Evolutionary conservation across 2,888 invertebrate genomes (phyloP), one percentile per base, ranked within the genome.

Genomic region (Lutraria lutraria): DNA sequence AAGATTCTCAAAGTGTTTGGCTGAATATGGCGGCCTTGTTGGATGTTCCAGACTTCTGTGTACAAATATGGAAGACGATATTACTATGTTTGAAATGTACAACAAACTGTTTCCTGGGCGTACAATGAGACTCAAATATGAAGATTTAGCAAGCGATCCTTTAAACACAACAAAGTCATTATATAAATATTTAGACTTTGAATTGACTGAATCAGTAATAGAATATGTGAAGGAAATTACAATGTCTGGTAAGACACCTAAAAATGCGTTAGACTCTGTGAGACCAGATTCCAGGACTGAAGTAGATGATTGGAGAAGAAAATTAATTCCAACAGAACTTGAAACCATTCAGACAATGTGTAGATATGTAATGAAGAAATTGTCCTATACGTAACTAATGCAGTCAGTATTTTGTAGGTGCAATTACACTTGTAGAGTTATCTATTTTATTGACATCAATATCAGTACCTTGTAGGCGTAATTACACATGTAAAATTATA

Each of bases 21-120:
- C 19, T 6, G 63, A 81, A 29, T 56, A 87, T 52, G 89, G 83
- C 10, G 89, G 89, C 12, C n/a, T 89, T 12, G 52, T 79, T 19
- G 89, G 87, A 4, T 89, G 89, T 82, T 29, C 85, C 4, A 81
- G 85, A 43, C 54, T 53, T n/a, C 43, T 89, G 12, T 89, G 89
- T 85, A 63, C 87, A 1, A 82, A 63, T 54, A 81, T 89, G 76
- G 89, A 89, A 53, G 87, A 87, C 29, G 89, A 89, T 76, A 25
- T 89, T 16, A 63, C 63, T 16, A 21, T 85, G 34, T 87, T 53
- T 53, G 53, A 82, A 53, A 60, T 85, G 34, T 80, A 87, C 31
- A 52, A 81, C 34, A 76, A 81, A 52, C 31, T 87, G 16, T 87
- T 52, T 63, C 87, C 87, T 25, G 80, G 72, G 10, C 60, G 89